Evolutionary conservation across 2,113 vertebrate species (phyloP), one percentile per base, ranked within the genome.

Genomic region (Ahaetulla prasina): DNA sequence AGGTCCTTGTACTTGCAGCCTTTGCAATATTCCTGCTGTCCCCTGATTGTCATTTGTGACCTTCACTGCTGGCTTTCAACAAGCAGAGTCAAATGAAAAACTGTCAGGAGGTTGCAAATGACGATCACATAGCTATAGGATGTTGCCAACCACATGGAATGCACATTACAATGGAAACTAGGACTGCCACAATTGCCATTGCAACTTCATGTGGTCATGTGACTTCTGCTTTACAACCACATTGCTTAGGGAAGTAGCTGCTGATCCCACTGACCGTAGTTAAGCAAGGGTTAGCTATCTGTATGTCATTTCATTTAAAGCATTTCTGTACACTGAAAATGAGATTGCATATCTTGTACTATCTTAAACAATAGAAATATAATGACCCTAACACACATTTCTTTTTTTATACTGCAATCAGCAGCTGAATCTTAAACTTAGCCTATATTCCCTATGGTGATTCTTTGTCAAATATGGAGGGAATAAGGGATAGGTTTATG

Each of bases 371-470:
- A 84, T 12, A 80, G 2, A 25, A 74, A 84, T 84, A 57, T 57
- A 60, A 35, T 63, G 30, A 8, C 87, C 68, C 10, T 87, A 45
- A 39, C 6, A 88, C 90, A 30, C 23, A 92, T 43, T 92, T 27
- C 80, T 94, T 45, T 49, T 90, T 89, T 94, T 55, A 92, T 92
- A 60, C 2, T 93, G 87, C 23, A 63, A 25, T 63, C 49, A 90
- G 54, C 89, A 94, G 43, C 84, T 23, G 80, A 92, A 92, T n/a
- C 88, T 20, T 91, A n/a, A n/a, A 18, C 8, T 27, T 39, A 27
- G 25, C 50, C 43, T 60, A 35, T 20, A 20, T 49, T 22, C 22
- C 11, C 16, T 45, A 55, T 92, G 91, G 80, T 63, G 92, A 25
- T 0, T 63, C 2, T 50, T 91, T 94, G 49, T 85, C 86, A 55